phyloP scores from a whole-genome alignment of 2,797 vertebrate species.

The Platyrinchus mystaceus region DNA sequence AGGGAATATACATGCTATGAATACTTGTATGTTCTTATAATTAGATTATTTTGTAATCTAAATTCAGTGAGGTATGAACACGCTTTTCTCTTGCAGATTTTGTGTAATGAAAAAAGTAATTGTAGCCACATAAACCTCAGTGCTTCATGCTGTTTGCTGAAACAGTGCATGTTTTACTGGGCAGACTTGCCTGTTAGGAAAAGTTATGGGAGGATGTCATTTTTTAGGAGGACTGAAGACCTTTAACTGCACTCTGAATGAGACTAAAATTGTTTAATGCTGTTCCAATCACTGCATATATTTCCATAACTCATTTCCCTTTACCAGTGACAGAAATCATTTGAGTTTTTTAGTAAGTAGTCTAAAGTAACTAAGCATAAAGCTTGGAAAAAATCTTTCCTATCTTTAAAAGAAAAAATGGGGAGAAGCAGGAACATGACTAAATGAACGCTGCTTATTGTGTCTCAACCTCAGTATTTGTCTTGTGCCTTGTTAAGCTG shows the following conservation, averaged over 20 bases:
- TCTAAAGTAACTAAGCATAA: not conserved
- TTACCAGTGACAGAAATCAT: not conserved
- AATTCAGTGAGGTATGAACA: not conserved
- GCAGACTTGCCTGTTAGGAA: not conserved
- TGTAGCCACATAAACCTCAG: rapidly evolving
- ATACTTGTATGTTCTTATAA: not conserved
- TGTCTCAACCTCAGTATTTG: not conserved
- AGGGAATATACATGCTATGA: not conserved
- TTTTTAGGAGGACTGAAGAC: not conserved
- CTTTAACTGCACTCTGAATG: not conserved
- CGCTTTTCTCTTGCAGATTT: not conserved
- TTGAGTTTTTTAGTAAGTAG: not conserved
- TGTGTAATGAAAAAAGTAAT: not conserved
- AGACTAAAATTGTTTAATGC: not conserved
- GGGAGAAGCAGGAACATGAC: not conserved
- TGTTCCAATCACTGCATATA: not conserved
- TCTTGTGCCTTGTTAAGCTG: not conserved
- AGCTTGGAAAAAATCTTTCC: not conserved
- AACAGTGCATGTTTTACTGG: not conserved
- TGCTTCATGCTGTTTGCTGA: not conserved
- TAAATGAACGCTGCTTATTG: not conserved
- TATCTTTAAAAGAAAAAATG: not conserved
- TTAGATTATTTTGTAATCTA: not conserved
- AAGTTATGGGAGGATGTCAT: not conserved
- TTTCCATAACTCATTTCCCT: not conserved